Conservation (phyloP, 2,797 vertebrate genomes). For the Amniataba percoides region DNA sequence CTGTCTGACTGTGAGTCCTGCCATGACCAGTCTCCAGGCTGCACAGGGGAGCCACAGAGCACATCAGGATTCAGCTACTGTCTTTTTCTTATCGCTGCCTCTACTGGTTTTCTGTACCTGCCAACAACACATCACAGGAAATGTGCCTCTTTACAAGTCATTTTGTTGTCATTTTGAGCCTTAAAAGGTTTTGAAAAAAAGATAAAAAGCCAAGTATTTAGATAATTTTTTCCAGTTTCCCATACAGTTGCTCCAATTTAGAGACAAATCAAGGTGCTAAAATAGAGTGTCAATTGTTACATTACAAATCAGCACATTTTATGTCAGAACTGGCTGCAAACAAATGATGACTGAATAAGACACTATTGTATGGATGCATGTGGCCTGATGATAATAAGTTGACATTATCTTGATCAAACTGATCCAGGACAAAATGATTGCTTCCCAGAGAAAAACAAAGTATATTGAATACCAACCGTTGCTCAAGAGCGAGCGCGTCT, state of each 20-base stretch:
- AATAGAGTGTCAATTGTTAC: slow-evolving; percentile 1
- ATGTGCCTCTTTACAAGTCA: background rate
- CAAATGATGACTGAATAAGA: background rate
- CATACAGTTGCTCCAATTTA: slow-evolving; percentile 8
- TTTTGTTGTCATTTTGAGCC: slow-evolving; percentile 13
- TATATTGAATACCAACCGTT: background rate
- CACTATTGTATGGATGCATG: background rate
- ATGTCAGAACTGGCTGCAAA: slow-evolving; percentile 5
- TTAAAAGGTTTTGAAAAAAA: slow-evolving; percentile 26
- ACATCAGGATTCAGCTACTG: slow-evolving; percentile 46
- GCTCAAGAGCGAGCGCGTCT: slow-evolving; percentile 11
- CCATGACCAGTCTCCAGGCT: slow-evolving; percentile 42
- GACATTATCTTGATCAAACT: slow-evolving; percentile 17
- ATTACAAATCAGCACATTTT: slow-evolving; percentile 2
- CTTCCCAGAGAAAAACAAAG: background rate
- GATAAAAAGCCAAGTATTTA: background rate
- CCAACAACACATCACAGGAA: slow-evolving; percentile 8
- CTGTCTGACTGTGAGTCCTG: slow-evolving; percentile 36
- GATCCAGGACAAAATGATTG: slow-evolving; percentile 14
- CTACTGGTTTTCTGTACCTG: slow-evolving; percentile 19
- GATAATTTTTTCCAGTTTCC: slow-evolving; percentile 14
- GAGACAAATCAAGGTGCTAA: slow-evolving; percentile 10
- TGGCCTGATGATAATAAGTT: background rate
- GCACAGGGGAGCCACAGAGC: slow-evolving; percentile 33
- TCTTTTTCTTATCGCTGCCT: slow-evolving; percentile 30